Evolutionary conservation across 1,140 invertebrate genomes (phyloP).

Genomic region (Diorhabda carinulata): DNA sequence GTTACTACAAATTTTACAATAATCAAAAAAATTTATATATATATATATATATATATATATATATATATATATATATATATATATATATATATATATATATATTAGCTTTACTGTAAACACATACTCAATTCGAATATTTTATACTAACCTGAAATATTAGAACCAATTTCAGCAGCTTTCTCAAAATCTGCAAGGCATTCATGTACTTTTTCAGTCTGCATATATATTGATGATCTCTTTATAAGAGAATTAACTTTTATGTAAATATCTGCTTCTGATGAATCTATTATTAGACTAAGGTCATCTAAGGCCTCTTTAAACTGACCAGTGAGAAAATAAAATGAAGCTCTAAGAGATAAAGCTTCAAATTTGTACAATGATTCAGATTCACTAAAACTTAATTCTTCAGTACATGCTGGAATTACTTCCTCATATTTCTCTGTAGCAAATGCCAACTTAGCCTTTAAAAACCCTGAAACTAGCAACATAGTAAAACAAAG

Average conservation of each 20-base stretch:
- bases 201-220: slow-evolving; percentile 72
- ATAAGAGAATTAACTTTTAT: slow-evolving; percentile 84
- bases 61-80: too few species aligned
- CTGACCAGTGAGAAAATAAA: slow-evolving; percentile 72
- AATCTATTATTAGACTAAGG: slow-evolving; percentile 61
- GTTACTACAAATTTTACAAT: too few species aligned
- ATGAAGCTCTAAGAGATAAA: slow-evolving; percentile 74
- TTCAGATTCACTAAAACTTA: slow-evolving; percentile 60
- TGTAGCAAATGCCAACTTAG: slow-evolving; percentile 61
- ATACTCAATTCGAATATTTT: too few species aligned
- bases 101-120: too few species aligned
- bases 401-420: slow-evolving; percentile 73
- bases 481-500: background rate
- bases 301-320: slow-evolving; percentile 69
- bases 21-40: too few species aligned
- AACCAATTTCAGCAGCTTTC: slow-evolving; percentile 67
- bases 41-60: too few species aligned
- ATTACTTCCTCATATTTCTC: slow-evolving; percentile 77
- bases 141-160: slow-evolving; percentile 70
- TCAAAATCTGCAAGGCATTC: slow-evolving; percentile 75
- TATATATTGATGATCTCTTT: slow-evolving; percentile 77
- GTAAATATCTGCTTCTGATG: slow-evolving; percentile 54
- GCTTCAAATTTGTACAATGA: slow-evolving; percentile 60
- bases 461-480: slow-evolving; percentile 59
- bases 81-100: too few species aligned